Evolutionary conservation across 2,113 vertebrate genomes (phyloP).

Genomic region (Calidris pugnax): DNA sequence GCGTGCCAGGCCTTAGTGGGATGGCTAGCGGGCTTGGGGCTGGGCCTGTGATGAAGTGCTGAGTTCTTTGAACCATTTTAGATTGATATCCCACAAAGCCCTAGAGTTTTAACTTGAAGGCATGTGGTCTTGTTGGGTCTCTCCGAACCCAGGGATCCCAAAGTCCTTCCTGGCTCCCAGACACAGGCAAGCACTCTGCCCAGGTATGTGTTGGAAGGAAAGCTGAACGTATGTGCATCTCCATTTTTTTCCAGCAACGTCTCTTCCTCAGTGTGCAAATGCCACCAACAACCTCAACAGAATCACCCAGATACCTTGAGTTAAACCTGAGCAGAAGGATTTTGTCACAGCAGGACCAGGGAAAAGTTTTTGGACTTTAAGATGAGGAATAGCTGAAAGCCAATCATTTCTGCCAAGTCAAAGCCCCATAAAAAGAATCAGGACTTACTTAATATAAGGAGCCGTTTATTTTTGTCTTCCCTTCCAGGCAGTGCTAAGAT

Average conservation of each 20-base stretch:
- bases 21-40: background rate
- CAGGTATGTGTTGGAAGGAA: background rate
- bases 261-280: background rate
- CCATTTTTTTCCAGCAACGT: background rate
- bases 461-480: background rate
- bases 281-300: background rate
- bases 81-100: background rate
- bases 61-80: background rate
- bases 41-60: background rate
- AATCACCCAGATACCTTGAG: background rate
- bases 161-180: background rate
- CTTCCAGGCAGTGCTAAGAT: background rate
- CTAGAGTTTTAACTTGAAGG: background rate
- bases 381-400: background rate
- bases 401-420: background rate
- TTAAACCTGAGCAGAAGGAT: background rate
- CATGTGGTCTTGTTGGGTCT: background rate
- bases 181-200: background rate
- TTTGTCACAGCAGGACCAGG: background rate
- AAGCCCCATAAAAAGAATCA: background rate
- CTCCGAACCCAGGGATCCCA: fast-evolving
- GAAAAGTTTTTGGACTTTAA: background rate
- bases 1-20: background rate
- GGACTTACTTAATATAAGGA: background rate
- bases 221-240: background rate